A percentile compares a stretch with the other conserved stretches of the same genome.
phyloP scores from a whole-genome alignment of 30 jellyfish, hydroid and myxozoan genomes.

The Sanderia malayensis region DNA sequence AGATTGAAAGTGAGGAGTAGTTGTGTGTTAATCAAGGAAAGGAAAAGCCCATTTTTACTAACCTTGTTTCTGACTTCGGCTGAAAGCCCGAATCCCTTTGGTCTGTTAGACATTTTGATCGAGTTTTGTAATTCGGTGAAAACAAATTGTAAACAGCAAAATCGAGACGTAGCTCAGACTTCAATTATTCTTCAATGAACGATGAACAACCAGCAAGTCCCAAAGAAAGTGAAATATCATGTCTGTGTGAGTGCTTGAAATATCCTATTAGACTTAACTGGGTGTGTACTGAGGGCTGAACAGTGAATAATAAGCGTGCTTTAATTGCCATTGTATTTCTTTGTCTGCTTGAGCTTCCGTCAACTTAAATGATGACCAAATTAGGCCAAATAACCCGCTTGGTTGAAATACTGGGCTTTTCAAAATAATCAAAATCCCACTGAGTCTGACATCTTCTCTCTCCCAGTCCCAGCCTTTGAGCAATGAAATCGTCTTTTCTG shows the following conservation, averaged over 20 bases:
- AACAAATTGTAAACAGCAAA: neutral
- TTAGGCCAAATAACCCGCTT: too few species aligned
- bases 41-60: too few species aligned
- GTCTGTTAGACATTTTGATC: conserved; percentile 79
- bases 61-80: conserved; percentile 65
- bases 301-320: neutral
- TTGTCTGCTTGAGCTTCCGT: neutral
- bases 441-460: too few species aligned
- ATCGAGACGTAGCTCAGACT: neutral
- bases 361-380: neutral
- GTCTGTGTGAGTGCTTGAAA: neutral
- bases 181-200: too few species aligned
- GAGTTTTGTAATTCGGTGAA: neutral
- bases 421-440: too few species aligned
- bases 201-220: too few species aligned
- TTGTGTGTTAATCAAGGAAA: too few species aligned
- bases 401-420: too few species aligned
- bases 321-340: neutral
- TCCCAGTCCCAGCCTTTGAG: too few species aligned
- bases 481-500: too few species aligned
- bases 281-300: neutral
- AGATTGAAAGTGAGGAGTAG: too few species aligned
- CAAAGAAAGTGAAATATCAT: too few species aligned
- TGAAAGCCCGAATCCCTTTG: conserved; percentile 86
- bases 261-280: neutral